A percentile compares a stretch with the other conserved stretches of the same genome.
phyloP scores from a whole-genome alignment of 2,888 invertebrate genomes.

The Diaperis boleti region DNA sequence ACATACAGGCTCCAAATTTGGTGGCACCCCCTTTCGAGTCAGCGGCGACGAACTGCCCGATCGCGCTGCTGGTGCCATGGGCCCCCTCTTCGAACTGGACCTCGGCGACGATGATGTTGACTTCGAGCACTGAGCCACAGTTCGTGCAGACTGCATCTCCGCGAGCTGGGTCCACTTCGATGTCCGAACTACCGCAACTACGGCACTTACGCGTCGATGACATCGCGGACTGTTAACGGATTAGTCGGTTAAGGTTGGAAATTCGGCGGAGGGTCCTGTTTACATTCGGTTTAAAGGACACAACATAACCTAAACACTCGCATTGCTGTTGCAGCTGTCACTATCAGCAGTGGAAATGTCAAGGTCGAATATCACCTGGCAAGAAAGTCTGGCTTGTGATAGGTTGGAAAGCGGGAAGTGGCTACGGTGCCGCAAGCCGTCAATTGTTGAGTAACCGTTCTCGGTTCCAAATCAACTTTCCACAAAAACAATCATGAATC shows the following conservation, averaged over 20 bases:
- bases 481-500: too few species aligned
- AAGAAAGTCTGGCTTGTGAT: not conserved
- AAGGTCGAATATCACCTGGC: slow-evolving; percentile 1
- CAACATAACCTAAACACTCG: not conserved
- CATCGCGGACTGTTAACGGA: slow-evolving; percentile 50
- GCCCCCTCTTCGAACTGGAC: slow-evolving; percentile 95
- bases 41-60: slow-evolving; percentile 93
- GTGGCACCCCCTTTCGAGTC: slow-evolving; percentile 89
- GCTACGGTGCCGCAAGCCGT: not conserved
- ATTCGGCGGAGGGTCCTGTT: not conserved
- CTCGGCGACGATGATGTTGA: slow-evolving; percentile 96
- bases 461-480: too few species aligned
- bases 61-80: slow-evolving; percentile 86
- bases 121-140: slow-evolving; percentile 96
- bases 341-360: too few species aligned
- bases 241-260: not conserved
- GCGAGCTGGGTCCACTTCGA: slow-evolving; percentile 93
- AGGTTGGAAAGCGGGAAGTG: not conserved
- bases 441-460: too few species aligned
- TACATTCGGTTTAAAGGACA: not conserved
- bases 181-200: slow-evolving; percentile 89
- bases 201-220: slow-evolving; percentile 83
- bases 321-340: not conserved
- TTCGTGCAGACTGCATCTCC: slow-evolving; percentile 97
- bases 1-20: slow-evolving; percentile 77